Evolutionary conservation across 2,797 vertebrate genomes (phyloP).

Genomic region (Platyrinchus mystaceus): DNA sequence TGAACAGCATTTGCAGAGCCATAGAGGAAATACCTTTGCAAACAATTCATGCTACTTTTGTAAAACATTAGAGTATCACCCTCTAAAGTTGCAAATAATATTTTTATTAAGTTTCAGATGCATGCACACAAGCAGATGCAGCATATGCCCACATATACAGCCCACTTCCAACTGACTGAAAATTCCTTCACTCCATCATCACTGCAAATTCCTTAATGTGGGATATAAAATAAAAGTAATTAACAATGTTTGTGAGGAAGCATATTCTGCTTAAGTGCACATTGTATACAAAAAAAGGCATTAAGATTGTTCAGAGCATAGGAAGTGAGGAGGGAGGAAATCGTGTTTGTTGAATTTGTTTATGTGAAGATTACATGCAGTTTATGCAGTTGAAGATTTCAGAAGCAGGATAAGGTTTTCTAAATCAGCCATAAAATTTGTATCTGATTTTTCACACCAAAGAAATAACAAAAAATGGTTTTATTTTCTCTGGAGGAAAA

Average conservation of each 20-base stretch:
- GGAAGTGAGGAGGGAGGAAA: slow-evolving; percentile 20
- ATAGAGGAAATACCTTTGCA: slow-evolving; percentile 65
- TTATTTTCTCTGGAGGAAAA: slow-evolving; percentile 61
- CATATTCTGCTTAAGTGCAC: slow-evolving; percentile 64
- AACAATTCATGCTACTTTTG: slow-evolving; percentile 48
- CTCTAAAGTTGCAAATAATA: slow-evolving; percentile 58
- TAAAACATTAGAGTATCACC: slow-evolving; percentile 44
- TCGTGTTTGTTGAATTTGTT: slow-evolving; percentile 65
- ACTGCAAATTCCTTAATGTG: slow-evolving; percentile 50
- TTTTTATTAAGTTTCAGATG: slow-evolving; percentile 63
- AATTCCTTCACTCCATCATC: slow-evolving; percentile 58
- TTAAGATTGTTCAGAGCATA: slow-evolving; percentile 67
- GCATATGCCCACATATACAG: not conserved
- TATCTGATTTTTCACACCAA: slow-evolving; percentile 52
- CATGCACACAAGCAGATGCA: not conserved
- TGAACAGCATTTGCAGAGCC: slow-evolving; percentile 59
- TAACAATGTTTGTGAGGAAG: slow-evolving; percentile 70
- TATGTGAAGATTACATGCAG: slow-evolving; percentile 50
- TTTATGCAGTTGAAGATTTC: slow-evolving; percentile 54
- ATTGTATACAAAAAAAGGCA: slow-evolving; percentile 50
- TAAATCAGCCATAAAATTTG: slow-evolving; percentile 52
- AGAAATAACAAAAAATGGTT: slow-evolving; percentile 43
- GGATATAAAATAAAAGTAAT: slow-evolving; percentile 64
- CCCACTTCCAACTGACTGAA: slow-evolving; percentile 22
- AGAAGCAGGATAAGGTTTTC: slow-evolving; percentile 47